Base-by-base conservation (phyloP, 1,140 invertebrate genomes). In the Holotrichia oblita region DNA sequence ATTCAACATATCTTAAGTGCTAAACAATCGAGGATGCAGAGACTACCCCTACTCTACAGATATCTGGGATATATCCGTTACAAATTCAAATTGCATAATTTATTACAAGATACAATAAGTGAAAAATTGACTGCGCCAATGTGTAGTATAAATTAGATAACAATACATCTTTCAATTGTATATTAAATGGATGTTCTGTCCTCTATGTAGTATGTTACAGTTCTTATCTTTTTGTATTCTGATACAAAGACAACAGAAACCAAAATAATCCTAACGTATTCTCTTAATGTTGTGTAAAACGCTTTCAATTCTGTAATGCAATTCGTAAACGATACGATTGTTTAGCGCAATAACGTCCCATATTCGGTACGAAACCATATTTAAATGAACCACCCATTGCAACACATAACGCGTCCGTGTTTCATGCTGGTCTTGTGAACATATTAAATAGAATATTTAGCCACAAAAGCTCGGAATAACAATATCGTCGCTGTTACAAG, bases 381-480 rank as follows among this genome's bases (percentile, higher is more conserved):
- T 69, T 69, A 69, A 69, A 69, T 69, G 61, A 69, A 20, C 61
- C 61, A 7, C 22, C 8, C 61, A 34, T 69, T 69, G 61, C 22
- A 34, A 69, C 20, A 69, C 61, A 20, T 22, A 69, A 27, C 61
- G 20, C 17, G 20, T n/a, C 59, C 27, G 8, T 27, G 61, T 69
- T 69, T 69, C 22, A 27, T 27, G 61, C 61, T 69, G 22, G 9
- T 69, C 22, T 22, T 12, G 22, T 14, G 61, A 22, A 20, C 22
- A 69, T 27, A 69, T 69, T 69, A 69, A 69, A 69, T 27, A 69
- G 17, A 69, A 69, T 69, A 69, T 69, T 69, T 69, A 69, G 61
- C 22, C 9, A 69, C 61, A 27, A 69, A 69, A 69, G 61, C 22
- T 22, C 22, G 17, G 61, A 69, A 34, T 34, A 34, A 34, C 61